Conservation (phyloP, 2,797 vertebrate species). For the Poecilia wingei region DNA sequence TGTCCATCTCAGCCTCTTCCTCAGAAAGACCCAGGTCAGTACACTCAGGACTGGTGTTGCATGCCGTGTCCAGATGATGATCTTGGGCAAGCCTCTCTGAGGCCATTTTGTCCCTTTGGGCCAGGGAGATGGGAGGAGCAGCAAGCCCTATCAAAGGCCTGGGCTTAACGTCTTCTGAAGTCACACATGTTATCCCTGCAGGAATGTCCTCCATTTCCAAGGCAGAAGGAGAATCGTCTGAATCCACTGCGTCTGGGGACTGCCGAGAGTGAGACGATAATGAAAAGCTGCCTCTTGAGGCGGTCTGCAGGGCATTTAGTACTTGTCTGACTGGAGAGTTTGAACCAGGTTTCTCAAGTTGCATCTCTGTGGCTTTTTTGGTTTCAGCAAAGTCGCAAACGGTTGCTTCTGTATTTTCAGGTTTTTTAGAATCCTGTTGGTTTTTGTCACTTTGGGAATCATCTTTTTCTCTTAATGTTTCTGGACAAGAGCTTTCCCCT, state of each 20-base stretch:
- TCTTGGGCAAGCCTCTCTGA: slow-evolving; percentile 69
- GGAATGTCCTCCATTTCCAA: slow-evolving; percentile 86
- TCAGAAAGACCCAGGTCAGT: slow-evolving; percentile 91
- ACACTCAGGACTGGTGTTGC: slow-evolving; percentile 85
- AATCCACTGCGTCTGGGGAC: slow-evolving; percentile 80
- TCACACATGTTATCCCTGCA: slow-evolving; percentile 76
- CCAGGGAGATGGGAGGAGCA: slow-evolving; percentile 64
- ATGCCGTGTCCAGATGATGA: slow-evolving; percentile 80
- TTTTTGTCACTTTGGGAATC: slow-evolving; percentile 18
- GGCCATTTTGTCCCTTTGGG: slow-evolving; percentile 63
- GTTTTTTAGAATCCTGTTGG: slow-evolving; percentile 30
- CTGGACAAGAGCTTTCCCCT: slow-evolving; percentile 23
- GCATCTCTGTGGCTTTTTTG: slow-evolving; percentile 59
- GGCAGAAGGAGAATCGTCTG: slow-evolving; percentile 85
- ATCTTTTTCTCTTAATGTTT: slow-evolving; percentile 19
- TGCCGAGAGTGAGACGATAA: slow-evolving; percentile 70
- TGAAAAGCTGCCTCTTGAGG: slow-evolving; percentile 70
- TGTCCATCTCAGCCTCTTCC: slow-evolving; percentile 93
- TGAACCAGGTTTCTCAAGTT: slow-evolving; percentile 65
- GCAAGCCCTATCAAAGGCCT: slow-evolving; percentile 70
- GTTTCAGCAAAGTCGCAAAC: slow-evolving; percentile 50
- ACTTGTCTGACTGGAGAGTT: slow-evolving; percentile 77
- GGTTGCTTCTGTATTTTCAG: slow-evolving; percentile 32
- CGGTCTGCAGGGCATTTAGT: slow-evolving; percentile 75
- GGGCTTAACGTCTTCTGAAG: slow-evolving; percentile 60